Evolutionary conservation across 2,888 invertebrate species (phyloP).

Genomic region (Temnothorax unifasciatus): DNA sequence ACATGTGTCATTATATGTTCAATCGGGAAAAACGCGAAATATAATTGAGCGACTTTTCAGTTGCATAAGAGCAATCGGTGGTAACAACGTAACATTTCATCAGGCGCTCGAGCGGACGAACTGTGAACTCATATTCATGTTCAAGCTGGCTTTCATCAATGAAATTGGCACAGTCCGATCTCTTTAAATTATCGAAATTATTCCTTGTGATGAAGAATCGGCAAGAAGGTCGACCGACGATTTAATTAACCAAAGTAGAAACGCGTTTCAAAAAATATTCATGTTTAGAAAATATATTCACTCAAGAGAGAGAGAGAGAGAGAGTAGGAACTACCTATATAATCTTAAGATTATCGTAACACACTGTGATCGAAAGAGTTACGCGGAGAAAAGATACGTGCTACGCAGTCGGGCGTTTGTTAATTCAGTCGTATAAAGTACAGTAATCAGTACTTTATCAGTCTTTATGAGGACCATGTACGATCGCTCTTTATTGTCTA

Average conservation of each 20-base stretch:
- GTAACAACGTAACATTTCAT: slow-evolving; percentile 31
- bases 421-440: not conserved
- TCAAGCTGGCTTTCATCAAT: not conserved
- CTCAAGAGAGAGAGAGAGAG: not conserved
- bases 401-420: not conserved
- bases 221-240: not conserved
- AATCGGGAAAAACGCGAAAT: not conserved
- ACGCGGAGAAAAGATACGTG: not conserved
- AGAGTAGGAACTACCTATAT: not conserved
- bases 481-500: too few relatives aligned
- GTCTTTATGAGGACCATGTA: too few relatives aligned
- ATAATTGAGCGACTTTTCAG: slow-evolving; percentile 6
- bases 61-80: slow-evolving; percentile 27
- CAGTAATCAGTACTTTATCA: slow-evolving; percentile 2
- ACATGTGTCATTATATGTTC: too few relatives aligned
- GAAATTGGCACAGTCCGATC: not conserved
- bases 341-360: not conserved
- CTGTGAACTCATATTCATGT: not conserved
- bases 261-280: not conserved
- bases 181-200: slow-evolving; percentile 3
- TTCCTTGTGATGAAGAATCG: not conserved
- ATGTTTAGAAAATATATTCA: not conserved
- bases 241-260: not conserved
- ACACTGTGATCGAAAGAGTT: not conserved
- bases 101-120: not conserved